Base-by-base conservation (phyloP, 2,888 invertebrate genomes). In the Tipula confusa region DNA sequence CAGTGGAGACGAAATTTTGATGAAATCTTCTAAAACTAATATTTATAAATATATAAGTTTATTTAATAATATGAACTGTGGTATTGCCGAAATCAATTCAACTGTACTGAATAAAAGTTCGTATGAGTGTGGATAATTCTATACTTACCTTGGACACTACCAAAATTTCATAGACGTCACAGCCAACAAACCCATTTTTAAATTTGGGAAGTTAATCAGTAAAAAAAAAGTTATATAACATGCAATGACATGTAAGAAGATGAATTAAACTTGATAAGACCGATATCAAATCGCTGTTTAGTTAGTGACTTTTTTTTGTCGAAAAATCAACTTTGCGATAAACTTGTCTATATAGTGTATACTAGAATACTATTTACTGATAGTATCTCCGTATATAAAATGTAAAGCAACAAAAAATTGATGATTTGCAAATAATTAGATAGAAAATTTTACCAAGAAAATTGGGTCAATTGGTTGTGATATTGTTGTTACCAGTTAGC, bases 341-440 rank as follows among this genome's bases (percentile, higher is more conserved):
- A 33, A 33, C 4, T 33, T 9, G 33, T 33, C 6, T 18, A 38
- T 38, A 5, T 38, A 38, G 38, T 13, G 13, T 38, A 6, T 38
- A 38, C 13, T 43, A 24, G 24, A 6, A 64, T 24, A 64, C 64
- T 64, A 64, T 64, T 64, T 64, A 9, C 64, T 64, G 64, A 64
- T 64, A 64, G 64, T 64, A 64, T 64, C 64, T 43, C 15, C 15
- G 11, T 43, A 43, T 33, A 4, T 43, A 43, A 15, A 64, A n/a
- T 43, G n/a, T 24, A 64, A 9, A 64, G 24, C 24, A 24, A 64
- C n/a, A n/a, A 24, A 64, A 64, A 64, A 24, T 9, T 24, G 64
- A 64, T 64, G 64, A 64, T 64, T 64, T 64, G 64, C 64, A 64
- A 64, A 64, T 64, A 64, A 64, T 64, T 64, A 64, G 64, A 24